Percentiles rank a stretch among this genome's conserved stretches.
These are phyloP conservation scores for Sinelater perroti DNA, from an alignment of 2,888 invertebrate genomes.

Conservation along the genomic window DNA sequence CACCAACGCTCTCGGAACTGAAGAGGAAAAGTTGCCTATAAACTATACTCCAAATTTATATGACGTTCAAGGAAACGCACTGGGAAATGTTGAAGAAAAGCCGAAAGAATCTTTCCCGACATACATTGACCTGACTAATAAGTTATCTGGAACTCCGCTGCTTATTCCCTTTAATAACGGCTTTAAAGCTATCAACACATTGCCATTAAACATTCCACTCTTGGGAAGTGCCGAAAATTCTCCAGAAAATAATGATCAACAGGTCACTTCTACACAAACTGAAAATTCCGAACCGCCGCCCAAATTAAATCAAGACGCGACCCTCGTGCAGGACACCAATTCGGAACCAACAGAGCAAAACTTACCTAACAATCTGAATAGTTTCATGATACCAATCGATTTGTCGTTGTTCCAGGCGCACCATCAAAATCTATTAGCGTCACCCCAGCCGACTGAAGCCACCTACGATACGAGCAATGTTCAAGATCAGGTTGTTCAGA, in stretches of 20 bases:
- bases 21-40: too few species aligned
- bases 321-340: constrained; percentile 40
- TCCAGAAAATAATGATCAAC: too few species aligned
- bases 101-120: background rate
- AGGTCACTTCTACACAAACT: too few species aligned
- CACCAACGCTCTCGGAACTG: constrained; percentile 56
- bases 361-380: background rate
- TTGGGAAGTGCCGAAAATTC: too few species aligned
- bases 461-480: constrained; percentile 6
- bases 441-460: background rate
- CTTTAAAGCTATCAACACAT: background rate
- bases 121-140: background rate
- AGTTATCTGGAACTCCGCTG: background rate
- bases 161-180: background rate
- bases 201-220: background rate
- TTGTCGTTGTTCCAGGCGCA: constrained; percentile 11
- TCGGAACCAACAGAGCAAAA: constrained; percentile 28
- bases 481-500: constrained; percentile 8
- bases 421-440: constrained; percentile 11
- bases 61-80: background rate
- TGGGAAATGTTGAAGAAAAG: background rate
- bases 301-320: constrained; percentile 40
- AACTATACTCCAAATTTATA: background rate
- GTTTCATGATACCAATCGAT: constrained; percentile 19
- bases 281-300: too few species aligned